Conservation (phyloP, 2,888 invertebrate genomes). For the Andrena minutula region DNA sequence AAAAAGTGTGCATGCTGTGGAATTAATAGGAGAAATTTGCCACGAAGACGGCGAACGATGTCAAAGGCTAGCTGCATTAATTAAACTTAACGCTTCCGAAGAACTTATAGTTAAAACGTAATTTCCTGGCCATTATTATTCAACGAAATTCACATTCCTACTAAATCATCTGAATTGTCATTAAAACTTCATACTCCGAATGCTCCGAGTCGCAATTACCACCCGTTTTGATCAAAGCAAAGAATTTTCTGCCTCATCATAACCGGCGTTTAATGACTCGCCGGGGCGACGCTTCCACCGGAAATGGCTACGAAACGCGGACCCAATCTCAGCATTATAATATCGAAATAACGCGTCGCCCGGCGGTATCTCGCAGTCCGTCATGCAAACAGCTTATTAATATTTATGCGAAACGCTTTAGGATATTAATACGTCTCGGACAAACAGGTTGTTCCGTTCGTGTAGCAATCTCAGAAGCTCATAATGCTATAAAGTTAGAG, state of each 20-base stretch:
- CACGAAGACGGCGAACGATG: not conserved
- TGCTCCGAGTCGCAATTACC: too few species aligned
- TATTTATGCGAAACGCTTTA: slow-evolving; percentile 44
- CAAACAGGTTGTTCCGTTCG: slow-evolving; percentile 55
- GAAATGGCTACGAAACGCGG: slow-evolving; percentile 1
- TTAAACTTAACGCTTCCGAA: slow-evolving; percentile 11
- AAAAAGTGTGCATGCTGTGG: slow-evolving; percentile 46
- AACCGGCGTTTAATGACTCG: not conserved
- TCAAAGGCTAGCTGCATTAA: slow-evolving; percentile 21
- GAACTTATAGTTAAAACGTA: not conserved
- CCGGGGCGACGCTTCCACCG: not conserved
- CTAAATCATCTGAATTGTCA: not conserved
- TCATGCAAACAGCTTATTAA: slow-evolving; percentile 47
- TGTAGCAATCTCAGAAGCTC: slow-evolving; percentile 52
- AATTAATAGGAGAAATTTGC: slow-evolving; percentile 40
- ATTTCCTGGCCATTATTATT: not conserved
- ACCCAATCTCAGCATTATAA: slow-evolving; percentile 20
- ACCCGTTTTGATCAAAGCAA: too few species aligned
- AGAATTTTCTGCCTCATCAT: not conserved
- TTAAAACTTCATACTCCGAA: slow-evolving; percentile 6
- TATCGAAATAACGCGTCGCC: slow-evolving; percentile 28
- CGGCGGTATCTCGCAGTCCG: not conserved
- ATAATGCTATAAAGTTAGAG: slow-evolving; percentile 50
- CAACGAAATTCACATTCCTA: slow-evolving; percentile 5
- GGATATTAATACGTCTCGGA: slow-evolving; percentile 55